These are phyloP conservation scores for Euproctis similis DNA, from an alignment of 2,888 invertebrate genomes.

Conservation along the genomic window DNA sequence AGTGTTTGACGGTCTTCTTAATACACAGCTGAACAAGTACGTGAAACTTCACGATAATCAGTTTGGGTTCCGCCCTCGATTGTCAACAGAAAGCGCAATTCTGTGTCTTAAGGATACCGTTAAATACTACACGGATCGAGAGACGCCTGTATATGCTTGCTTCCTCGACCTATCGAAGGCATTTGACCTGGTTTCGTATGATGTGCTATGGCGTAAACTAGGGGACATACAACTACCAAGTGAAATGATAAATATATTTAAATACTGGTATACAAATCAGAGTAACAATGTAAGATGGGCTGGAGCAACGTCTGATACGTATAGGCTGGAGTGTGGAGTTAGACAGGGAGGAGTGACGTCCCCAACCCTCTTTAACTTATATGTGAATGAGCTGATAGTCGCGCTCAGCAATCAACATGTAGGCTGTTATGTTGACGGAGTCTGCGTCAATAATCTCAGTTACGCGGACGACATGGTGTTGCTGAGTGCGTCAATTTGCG, in stretches of 20 bases:
- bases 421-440: slow-evolving; percentile 2
- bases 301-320: neutral
- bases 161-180: slow-evolving; percentile 9
- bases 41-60: slow-evolving; percentile 15
- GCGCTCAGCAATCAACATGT: neutral
- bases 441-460: neutral
- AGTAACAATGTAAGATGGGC: slow-evolving; percentile 4
- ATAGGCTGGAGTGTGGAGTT: slow-evolving; percentile 7
- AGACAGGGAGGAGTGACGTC: slow-evolving; percentile 6
- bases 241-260: neutral
- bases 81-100: slow-evolving; percentile 16
- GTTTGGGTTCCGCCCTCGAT: slow-evolving; percentile 15
- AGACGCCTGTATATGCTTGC: slow-evolving; percentile 10
- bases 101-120: slow-evolving; percentile 16
- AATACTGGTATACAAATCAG: slow-evolving; percentile 3
- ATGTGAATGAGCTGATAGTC: slow-evolving; percentile 1
- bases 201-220: slow-evolving; percentile 7
- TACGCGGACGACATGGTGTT: slow-evolving; percentile 1
- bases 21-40: slow-evolving; percentile 9
- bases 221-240: neutral
- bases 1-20: slow-evolving; percentile 15
- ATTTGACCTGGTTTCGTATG: slow-evolving; percentile 13
- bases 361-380: slow-evolving; percentile 2
- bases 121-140: slow-evolving; percentile 5
- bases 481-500: slow-evolving; percentile 1